phyloP scores from a whole-genome alignment of 2,888 invertebrate species.

The Balanococcus diminutus region DNA sequence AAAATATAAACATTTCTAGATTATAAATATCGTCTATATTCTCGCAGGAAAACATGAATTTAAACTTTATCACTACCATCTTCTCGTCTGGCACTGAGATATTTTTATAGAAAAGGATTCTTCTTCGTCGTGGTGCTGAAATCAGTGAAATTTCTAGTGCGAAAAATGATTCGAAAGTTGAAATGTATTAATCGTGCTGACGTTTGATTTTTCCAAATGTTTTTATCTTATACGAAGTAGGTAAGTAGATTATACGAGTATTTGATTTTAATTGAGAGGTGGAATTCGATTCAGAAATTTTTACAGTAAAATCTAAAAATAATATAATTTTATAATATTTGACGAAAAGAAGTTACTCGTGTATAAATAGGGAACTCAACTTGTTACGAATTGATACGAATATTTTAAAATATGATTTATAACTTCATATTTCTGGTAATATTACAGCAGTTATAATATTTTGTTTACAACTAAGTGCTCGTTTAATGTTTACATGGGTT shows the following conservation, averaged over 20 bases:
- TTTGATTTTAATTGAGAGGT: neutral
- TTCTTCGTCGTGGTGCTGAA: neutral
- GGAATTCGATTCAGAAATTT: no score
- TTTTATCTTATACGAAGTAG: no score
- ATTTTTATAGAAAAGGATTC: neutral
- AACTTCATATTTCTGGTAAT: neutral
- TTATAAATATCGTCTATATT: neutral
- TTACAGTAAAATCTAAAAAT: no score
- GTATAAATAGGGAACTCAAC: neutral
- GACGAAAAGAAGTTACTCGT: neutral
- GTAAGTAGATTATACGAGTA: no score
- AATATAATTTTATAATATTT: no score
- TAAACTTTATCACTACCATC: neutral
- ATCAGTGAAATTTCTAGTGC: neutral
- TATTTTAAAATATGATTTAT: constrained; percentile 12
- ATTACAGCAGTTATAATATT: neutral
- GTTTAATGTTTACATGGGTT: neutral
- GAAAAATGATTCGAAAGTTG: neutral
- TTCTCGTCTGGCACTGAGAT: neutral
- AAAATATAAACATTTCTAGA: neutral
- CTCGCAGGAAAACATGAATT: neutral
- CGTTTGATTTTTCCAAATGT: no score
- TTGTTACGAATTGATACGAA: neutral
- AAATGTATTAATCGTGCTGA: neutral
- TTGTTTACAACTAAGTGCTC: neutral